A percentile compares a stretch with the other conserved stretches of the same genome.
Conservation (phyloP, 2,113 vertebrate genomes). For the Anolis carolinensis region DNA sequence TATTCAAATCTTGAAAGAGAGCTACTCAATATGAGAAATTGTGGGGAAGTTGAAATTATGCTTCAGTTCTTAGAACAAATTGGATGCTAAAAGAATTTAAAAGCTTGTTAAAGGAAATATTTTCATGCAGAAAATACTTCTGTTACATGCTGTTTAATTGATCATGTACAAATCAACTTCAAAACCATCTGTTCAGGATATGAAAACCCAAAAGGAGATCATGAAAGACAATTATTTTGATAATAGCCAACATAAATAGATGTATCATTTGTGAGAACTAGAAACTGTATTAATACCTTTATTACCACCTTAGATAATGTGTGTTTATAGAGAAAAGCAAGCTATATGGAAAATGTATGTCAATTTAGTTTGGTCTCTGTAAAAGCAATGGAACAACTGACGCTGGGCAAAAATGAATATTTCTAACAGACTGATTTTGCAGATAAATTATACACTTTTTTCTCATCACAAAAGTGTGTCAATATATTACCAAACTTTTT, state of each 20-base stretch:
- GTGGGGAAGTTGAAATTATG: slow-evolving; percentile 38
- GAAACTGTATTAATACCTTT: accelerated
- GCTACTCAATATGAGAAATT: slow-evolving; percentile 6
- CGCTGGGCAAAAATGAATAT: not conserved
- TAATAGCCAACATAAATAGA: not conserved
- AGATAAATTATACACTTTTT: not conserved
- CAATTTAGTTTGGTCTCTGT: not conserved
- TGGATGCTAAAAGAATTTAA: slow-evolving; percentile 41
- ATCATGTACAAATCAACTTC: slow-evolving; percentile 59
- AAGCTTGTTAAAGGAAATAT: slow-evolving; percentile 57
- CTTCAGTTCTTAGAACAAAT: not conserved
- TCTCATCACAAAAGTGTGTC: not conserved
- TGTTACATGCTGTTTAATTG: slow-evolving; percentile 57
- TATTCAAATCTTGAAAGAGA: slow-evolving; percentile 3
- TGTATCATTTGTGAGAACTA: not conserved
- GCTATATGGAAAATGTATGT: not conserved
- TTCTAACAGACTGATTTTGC: not conserved
- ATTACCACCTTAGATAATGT: not conserved
- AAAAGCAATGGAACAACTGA: not conserved
- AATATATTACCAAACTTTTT: too few relatives aligned
- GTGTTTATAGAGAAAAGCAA: not conserved
- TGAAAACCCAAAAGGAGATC: not conserved
- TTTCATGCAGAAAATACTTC: slow-evolving; percentile 31
- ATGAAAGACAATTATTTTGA: slow-evolving; percentile 39
- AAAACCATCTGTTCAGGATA: slow-evolving; percentile 58